Evolutionary conservation across 2,888 invertebrate species (phyloP).

Genomic region (Spatulosminthurus flaviceps): DNA sequence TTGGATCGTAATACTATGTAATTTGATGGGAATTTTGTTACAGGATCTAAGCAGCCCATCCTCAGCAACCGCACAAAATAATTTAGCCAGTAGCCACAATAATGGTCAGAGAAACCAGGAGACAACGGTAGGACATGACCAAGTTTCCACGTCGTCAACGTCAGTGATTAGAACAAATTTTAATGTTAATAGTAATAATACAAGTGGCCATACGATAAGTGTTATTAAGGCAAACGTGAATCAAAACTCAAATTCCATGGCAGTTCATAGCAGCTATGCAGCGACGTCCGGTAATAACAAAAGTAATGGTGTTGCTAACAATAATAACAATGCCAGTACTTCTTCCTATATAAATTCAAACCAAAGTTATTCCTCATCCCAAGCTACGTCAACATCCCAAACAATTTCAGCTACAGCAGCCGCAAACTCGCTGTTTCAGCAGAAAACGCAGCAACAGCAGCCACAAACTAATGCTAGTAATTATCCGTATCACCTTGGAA

Average conservation of each 20-base stretch:
- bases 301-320: constrained; percentile 28
- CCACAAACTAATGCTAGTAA: not conserved
- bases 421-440: not conserved
- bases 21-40: constrained; percentile 3
- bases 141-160: constrained; percentile 4
- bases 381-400: constrained; percentile 12
- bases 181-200: constrained; percentile 6
- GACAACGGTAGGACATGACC: constrained; percentile 19
- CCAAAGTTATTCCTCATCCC: constrained; percentile 37
- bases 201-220: constrained; percentile 34
- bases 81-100: constrained; percentile 9
- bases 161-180: constrained; percentile 15
- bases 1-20: not conserved
- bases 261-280: constrained; percentile 33
- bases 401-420: not conserved
- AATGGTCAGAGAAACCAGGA: constrained; percentile 5
- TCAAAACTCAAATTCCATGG: constrained; percentile 41
- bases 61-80: constrained; percentile 20
- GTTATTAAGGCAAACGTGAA: constrained; percentile 11
- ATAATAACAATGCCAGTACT: constrained; percentile 16
- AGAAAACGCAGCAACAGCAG: not conserved
- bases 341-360: constrained; percentile 39
- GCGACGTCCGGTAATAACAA: not conserved
- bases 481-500: constrained; percentile 19
- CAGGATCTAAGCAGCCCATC: not conserved